Conservation (phyloP, 2,888 invertebrate species). For the Torymus texanus region DNA sequence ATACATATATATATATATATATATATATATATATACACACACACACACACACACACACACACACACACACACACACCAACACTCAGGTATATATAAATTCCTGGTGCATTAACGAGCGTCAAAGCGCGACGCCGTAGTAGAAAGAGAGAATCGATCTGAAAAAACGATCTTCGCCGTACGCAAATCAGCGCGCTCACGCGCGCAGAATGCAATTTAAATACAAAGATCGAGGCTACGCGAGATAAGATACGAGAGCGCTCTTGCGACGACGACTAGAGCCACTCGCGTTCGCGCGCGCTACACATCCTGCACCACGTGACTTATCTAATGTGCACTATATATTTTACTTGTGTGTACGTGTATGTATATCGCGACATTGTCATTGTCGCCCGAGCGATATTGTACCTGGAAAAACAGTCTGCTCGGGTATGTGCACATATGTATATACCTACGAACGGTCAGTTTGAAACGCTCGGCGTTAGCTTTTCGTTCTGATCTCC, state of each 20-base stretch:
- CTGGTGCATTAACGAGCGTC: constrained; percentile 37
- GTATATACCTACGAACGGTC: too few species aligned
- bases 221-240: constrained; percentile 62
- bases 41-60: too few species aligned
- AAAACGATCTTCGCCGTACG: constrained; percentile 37
- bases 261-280: constrained; percentile 8
- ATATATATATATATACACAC: too few species aligned
- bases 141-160: constrained; percentile 31
- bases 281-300: not conserved
- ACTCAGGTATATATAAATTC: too few species aligned
- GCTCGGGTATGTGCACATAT: too few species aligned
- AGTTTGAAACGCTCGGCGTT: not conserved
- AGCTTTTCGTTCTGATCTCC: not conserved
- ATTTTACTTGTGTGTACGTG: not conserved
- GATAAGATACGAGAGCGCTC: constrained; percentile 53
- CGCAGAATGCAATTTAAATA: constrained; percentile 64
- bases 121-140: not conserved
- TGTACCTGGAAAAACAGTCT: not conserved
- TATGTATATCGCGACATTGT: not conserved
- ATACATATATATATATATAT: too few species aligned
- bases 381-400: not conserved
- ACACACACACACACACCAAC: too few species aligned
- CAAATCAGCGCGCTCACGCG: constrained; percentile 12
- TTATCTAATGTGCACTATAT: constrained; percentile 41
- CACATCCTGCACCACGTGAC: constrained; percentile 34